A percentile compares a stretch with the other conserved stretches of the same genome.
Evolutionary conservation across 1,140 invertebrate genomes (phyloP).

Genomic region (Drosophila leontia): DNA sequence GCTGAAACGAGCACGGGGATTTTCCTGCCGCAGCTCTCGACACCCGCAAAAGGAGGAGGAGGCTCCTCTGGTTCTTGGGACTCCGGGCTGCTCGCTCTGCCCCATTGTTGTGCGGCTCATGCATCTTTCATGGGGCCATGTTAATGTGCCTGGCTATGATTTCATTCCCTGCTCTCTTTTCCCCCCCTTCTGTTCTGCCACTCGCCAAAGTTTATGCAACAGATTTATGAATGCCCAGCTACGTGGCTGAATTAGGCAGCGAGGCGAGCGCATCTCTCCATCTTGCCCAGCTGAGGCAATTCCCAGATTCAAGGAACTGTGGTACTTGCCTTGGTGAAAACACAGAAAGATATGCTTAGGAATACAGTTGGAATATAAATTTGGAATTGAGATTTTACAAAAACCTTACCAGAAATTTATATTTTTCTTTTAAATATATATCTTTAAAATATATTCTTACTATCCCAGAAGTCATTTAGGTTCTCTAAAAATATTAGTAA

Average conservation of each 20-base stretch:
- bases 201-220: constrained; percentile 70
- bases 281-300: constrained; percentile 43
- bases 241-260: constrained; percentile 60
- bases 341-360: neutral
- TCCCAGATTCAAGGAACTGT: constrained; percentile 42
- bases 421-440: too few species aligned
- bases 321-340: constrained; percentile 11
- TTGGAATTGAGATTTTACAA: neutral
- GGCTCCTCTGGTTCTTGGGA: neutral
- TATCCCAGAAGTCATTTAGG: neutral
- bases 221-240: constrained; percentile 71
- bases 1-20: constrained; percentile 42
- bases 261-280: constrained; percentile 8
- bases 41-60: neutral
- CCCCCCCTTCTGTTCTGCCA: neutral
- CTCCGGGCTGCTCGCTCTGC: neutral
- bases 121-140: constrained; percentile 71
- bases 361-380: neutral
- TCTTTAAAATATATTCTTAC: too few species aligned
- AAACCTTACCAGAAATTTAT: too few species aligned
- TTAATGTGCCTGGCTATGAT: constrained; percentile 62
- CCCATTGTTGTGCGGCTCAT: constrained; percentile 59
- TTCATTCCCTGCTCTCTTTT: constrained; percentile 1
- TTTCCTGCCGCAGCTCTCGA: neutral
- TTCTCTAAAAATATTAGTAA: neutral